phyloP scores from a whole-genome alignment of 2,113 vertebrate species.

The Vireo altiloquus region DNA sequence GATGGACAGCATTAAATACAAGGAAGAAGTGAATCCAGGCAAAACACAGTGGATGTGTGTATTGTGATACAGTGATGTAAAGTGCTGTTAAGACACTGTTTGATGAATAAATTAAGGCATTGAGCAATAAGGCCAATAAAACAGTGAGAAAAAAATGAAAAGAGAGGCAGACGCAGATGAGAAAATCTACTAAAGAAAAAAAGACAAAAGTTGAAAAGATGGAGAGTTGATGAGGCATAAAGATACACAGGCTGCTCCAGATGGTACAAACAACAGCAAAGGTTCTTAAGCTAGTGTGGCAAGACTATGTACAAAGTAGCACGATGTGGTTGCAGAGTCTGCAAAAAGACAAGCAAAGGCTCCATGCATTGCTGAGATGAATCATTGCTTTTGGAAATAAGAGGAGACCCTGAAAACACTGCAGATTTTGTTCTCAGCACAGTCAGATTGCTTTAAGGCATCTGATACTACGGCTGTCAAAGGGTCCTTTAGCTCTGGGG shows the following conservation, averaged over 20 bases:
- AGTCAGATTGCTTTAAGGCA: background rate
- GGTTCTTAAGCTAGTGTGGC: background rate
- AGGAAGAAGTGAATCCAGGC: background rate
- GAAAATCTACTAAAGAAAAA: background rate
- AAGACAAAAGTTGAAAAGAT: constrained; percentile 4
- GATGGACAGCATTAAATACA: constrained; percentile 10
- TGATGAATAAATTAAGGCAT: constrained; percentile 35
- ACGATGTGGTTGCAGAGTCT: background rate
- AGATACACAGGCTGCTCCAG: constrained; percentile 16
- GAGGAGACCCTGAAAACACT: background rate
- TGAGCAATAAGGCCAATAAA: background rate
- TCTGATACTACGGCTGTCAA: background rate
- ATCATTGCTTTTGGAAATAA: background rate
- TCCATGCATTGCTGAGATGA: background rate
- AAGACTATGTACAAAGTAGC: background rate
- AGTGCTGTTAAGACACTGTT: background rate
- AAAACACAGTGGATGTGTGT: background rate
- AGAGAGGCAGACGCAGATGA: background rate
- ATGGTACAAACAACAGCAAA: background rate
- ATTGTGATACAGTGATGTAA: background rate
- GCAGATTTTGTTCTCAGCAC: background rate
- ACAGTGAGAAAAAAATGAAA: background rate
- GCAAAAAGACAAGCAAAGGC: background rate
- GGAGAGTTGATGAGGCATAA: constrained; percentile 49
- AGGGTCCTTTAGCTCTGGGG: background rate